Conservation (phyloP, 2,113 vertebrate genomes). For the Brachyistius frenatus region DNA sequence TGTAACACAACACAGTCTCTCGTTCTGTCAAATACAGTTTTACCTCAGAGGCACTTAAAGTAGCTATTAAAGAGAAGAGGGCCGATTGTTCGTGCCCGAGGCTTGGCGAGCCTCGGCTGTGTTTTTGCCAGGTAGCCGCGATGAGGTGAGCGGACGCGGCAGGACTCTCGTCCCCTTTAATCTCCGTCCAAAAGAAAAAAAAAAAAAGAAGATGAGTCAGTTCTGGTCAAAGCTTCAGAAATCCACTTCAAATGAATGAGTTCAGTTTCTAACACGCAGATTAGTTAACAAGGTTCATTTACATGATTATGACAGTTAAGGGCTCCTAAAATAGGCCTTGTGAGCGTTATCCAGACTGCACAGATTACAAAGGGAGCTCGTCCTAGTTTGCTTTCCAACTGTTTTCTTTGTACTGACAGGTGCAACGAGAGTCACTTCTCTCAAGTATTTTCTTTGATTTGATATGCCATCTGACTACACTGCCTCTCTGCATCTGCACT, state of each 20-base stretch:
- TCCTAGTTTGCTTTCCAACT: slow-evolving; percentile 14
- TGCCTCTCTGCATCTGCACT: neutral
- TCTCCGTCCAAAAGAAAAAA: slow-evolving; percentile 27
- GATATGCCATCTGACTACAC: neutral
- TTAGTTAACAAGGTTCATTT: slow-evolving; percentile 24
- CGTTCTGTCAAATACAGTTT: slow-evolving; percentile 52
- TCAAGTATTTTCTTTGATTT: slow-evolving; percentile 21
- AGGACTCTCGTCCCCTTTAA: slow-evolving; percentile 15
- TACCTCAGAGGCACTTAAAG: slow-evolving; percentile 25
- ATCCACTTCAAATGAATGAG: slow-evolving; percentile 19
- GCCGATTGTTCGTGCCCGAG: slow-evolving; percentile 3
- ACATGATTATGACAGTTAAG: neutral
- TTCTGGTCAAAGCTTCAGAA: slow-evolving; percentile 10
- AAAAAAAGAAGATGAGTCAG: slow-evolving; percentile 28
- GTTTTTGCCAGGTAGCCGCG: slow-evolving; percentile 36
- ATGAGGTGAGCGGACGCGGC: slow-evolving; percentile 9
- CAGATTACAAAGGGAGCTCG: slow-evolving; percentile 9
- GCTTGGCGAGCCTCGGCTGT: slow-evolving; percentile 13
- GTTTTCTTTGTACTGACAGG: slow-evolving; percentile 11
- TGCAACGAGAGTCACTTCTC: neutral
- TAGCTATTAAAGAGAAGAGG: slow-evolving; percentile 9
- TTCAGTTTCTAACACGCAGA: neutral
- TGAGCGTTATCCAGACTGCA: slow-evolving; percentile 7
- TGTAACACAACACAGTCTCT: slow-evolving; percentile 79
- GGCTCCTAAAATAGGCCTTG: slow-evolving; percentile 22